Conservation (phyloP, 2,113 vertebrate genomes). For the Dicentrarchus labrax region DNA sequence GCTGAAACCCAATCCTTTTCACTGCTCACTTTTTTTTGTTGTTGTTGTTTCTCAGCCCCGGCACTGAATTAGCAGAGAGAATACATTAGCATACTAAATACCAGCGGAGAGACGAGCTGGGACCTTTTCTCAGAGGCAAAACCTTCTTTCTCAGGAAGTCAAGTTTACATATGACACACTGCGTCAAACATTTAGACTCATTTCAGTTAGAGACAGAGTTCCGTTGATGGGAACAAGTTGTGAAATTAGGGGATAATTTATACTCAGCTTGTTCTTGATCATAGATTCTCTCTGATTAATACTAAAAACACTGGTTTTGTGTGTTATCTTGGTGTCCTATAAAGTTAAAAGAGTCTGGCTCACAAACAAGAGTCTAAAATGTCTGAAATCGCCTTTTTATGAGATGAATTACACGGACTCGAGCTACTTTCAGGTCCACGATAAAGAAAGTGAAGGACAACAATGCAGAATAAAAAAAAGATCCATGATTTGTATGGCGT, state of each 20-base stretch:
- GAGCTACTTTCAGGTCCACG: constrained; percentile 23
- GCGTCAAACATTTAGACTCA: background rate
- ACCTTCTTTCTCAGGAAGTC: constrained; percentile 47
- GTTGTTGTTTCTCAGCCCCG: constrained; percentile 50
- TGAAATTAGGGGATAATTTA: background rate
- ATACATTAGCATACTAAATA: constrained; percentile 82
- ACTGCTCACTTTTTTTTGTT: constrained; percentile 66
- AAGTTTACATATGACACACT: background rate
- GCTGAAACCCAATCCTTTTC: constrained; percentile 70
- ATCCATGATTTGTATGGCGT: constrained; percentile 56
- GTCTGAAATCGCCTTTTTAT: constrained; percentile 9
- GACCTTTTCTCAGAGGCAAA: constrained; percentile 36
- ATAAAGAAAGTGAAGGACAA: constrained; percentile 36
- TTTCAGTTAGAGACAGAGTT: background rate
- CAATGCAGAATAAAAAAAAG: constrained; percentile 41
- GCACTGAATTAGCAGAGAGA: constrained; percentile 68
- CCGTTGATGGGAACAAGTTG: too few species aligned
- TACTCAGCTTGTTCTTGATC: background rate
- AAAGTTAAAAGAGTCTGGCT: background rate
- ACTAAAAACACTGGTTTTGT: background rate
- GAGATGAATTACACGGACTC: background rate
- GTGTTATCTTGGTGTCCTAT: background rate
- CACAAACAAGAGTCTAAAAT: background rate
- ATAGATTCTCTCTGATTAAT: background rate
- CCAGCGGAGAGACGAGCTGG: constrained; percentile 39